Percentiles rank a stretch among this genome's conserved stretches.
Evolutionary conservation across 2,888 invertebrate species (phyloP).

Genomic region (Enchytraeus crypticus): DNA sequence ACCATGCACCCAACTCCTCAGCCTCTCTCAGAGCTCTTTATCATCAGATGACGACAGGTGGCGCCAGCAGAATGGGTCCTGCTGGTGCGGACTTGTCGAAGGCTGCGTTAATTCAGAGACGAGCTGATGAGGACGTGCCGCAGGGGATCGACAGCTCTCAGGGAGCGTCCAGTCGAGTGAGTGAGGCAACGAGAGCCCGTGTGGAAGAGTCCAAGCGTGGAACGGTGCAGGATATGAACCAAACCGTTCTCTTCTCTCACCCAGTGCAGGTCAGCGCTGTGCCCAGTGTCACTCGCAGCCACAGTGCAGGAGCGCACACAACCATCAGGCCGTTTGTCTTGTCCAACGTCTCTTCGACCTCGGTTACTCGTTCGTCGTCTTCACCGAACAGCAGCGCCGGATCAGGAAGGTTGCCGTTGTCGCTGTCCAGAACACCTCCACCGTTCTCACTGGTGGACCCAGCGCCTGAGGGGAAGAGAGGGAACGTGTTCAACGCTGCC

Average conservation of each 20-base stretch:
- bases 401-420: background rate
- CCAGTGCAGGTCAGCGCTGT: background rate
- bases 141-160: background rate
- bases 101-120: too few species aligned
- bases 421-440: background rate
- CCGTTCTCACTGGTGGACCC: background rate
- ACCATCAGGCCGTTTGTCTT: too few species aligned
- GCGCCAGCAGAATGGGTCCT: background rate
- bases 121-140: background rate
- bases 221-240: background rate
- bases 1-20: background rate
- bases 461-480: background rate
- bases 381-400: slow-evolving; percentile 6
- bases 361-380: background rate
- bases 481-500: background rate
- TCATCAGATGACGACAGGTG: background rate
- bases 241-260: background rate
- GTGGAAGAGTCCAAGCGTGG: background rate
- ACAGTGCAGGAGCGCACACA: background rate
- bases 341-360: background rate
- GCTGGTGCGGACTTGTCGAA: background rate
- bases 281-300: background rate
- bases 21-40: background rate
- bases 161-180: background rate
- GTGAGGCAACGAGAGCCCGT: background rate